These are phyloP conservation scores for Lepidochrysops patricia DNA, from an alignment of 2,888 invertebrate genomes.

Conservation along the genomic window DNA sequence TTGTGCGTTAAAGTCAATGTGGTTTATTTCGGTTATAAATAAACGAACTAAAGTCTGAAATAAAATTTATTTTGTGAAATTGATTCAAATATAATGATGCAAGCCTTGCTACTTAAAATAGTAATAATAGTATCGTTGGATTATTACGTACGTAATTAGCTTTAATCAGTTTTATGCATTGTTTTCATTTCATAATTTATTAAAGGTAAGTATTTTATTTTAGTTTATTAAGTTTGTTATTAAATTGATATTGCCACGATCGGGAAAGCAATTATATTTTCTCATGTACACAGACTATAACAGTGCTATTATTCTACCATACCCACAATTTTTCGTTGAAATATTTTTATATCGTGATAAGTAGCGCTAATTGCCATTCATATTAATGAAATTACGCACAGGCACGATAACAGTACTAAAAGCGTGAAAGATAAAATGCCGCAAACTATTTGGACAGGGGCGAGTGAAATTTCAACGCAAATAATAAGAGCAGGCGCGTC, in stretches of 20 bases:
- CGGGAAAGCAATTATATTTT: not conserved
- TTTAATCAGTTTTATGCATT: too few relatives aligned
- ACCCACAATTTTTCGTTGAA: not conserved
- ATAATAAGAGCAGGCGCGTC: slow-evolving; percentile 18
- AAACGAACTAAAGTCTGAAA: not conserved
- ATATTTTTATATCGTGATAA: not conserved
- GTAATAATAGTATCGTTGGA: too few relatives aligned
- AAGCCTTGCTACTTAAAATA: too few relatives aligned
- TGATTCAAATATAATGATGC: not conserved
- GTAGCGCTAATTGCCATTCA: not conserved
- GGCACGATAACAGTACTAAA: slow-evolving; percentile 5
- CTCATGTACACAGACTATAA: not conserved
- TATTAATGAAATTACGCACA: slow-evolving; percentile 7
- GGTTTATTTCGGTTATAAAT: not conserved
- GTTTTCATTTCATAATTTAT: too few relatives aligned
- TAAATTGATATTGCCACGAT: too few relatives aligned
- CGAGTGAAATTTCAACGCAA: slow-evolving; percentile 5
- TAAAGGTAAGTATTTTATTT: too few relatives aligned
- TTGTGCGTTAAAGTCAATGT: not conserved
- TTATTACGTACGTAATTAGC: too few relatives aligned
- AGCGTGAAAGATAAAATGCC: slow-evolving; percentile 1
- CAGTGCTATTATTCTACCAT: not conserved
- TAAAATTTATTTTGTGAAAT: not conserved
- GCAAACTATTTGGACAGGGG: not conserved
- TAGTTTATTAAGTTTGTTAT: too few relatives aligned